phyloP scores from a whole-genome alignment of 2,888 invertebrate species.

The Apocheima hispidaria region DNA sequence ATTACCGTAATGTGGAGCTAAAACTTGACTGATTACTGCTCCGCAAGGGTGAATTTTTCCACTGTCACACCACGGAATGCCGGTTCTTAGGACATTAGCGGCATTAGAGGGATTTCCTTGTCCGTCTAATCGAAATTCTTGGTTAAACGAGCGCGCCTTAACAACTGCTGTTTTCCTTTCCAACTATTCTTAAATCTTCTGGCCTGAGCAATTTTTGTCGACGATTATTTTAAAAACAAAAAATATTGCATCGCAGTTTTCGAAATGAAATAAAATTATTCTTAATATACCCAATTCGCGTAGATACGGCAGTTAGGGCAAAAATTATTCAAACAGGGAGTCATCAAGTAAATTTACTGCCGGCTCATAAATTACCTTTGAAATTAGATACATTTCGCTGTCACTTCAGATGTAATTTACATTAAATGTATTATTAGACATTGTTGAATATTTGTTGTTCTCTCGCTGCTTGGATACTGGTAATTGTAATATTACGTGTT shows the following conservation, averaged over 20 bases:
- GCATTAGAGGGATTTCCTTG: slow-evolving; percentile 66
- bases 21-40: slow-evolving; percentile 80
- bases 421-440: slow-evolving; percentile 59
- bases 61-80: slow-evolving; percentile 56
- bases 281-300: background rate
- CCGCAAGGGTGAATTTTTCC: slow-evolving; percentile 72
- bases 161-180: slow-evolving; percentile 33
- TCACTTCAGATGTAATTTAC: slow-evolving; percentile 67
- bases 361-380: slow-evolving; percentile 65
- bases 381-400: slow-evolving; percentile 70
- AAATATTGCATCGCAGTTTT: background rate
- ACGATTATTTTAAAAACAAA: background rate
- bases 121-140: slow-evolving; percentile 69
- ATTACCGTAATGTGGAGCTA: slow-evolving; percentile 78
- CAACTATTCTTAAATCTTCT: slow-evolving; percentile 30
- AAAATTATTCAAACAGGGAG: slow-evolving; percentile 63
- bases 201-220: too few species aligned
- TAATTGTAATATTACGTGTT: background rate
- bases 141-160: slow-evolving; percentile 48
- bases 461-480: slow-evolving; percentile 17
- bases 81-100: slow-evolving; percentile 65
- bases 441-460: slow-evolving; percentile 67
- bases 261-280: background rate
- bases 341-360: slow-evolving; percentile 65
- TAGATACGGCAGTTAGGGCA: slow-evolving; percentile 41